Base-by-base conservation (phyloP, 1,140 invertebrate species). In the Laupala kohalensis region DNA sequence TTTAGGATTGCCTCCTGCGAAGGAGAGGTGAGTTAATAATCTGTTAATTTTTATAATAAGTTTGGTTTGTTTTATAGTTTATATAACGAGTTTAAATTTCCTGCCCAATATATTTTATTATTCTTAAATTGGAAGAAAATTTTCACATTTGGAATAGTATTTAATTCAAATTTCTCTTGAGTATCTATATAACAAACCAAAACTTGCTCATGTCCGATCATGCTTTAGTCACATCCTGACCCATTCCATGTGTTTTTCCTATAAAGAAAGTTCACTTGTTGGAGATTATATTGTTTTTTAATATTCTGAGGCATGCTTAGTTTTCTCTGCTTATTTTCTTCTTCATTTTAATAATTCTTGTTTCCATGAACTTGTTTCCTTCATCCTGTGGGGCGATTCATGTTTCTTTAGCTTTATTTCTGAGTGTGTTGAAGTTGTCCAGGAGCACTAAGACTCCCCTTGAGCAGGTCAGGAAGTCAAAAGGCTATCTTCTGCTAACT, bases 21-120 rank as follows among this genome's bases (percentile, higher is more conserved):
- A 70, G 53, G 69, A 70, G 25, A 70, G 69, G 69, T 70, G 62
- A 62, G 37, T 37, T 62, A 15, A 3, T 23, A 53, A 19, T 69
- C 24, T 69, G 23, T 70, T 64, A n/a, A 19, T 53, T 28, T n/a
- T 24, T 65, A 19, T 24, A 19, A 3, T 19, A 65, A 68, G 19
- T 26, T 26, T 68, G 29, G 67, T 28, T 68, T n/a, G 25, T 68
- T 28, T 27, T 25, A 68, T 27, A 68, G 25, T 26, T 9, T 19
- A 53, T 9, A 19, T 53, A 13, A 19, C 19, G 9, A 53, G 37
- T 53, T 9, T 53, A 19, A 53, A 13, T 53, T 4, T 53, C 37
- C 9, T 13, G 37, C 19, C 19, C 19, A 2, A 53, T 13, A 53
- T 9, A 13, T 53, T 4, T 53, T 4, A 53, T 53, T 13, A 53